Evolutionary conservation across 1,140 invertebrate species (phyloP), one percentile per base, ranked within the genome.

Genomic region (Bilobella aurantiaca): DNA sequence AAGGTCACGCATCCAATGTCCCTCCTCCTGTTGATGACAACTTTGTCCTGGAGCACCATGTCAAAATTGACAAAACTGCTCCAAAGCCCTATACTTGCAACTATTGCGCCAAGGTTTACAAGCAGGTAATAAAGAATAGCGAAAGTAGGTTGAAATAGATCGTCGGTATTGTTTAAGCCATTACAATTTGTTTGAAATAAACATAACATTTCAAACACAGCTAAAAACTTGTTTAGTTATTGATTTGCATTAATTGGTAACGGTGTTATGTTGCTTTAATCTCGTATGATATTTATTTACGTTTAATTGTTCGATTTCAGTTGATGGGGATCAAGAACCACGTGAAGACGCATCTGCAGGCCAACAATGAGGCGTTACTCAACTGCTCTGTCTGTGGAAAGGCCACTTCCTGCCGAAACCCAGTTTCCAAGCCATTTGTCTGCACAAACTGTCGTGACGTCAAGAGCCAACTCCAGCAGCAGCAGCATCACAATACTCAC

Each of bases 261-360:
- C n/a, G n/a, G n/a, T n/a, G n/a, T n/a, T n/a, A n/a, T n/a, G n/a
- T n/a, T n/a, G n/a, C n/a, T n/a, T n/a, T n/a, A n/a, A n/a, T n/a
- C n/a, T n/a, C n/a, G n/a, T n/a, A n/a, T n/a, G n/a, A n/a, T n/a
- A n/a, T n/a, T n/a, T n/a, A n/a, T n/a, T n/a, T n/a, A n/a, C n/a
- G n/a, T n/a, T n/a, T 42, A 18, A 42, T 42, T 42, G 34, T 42
- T 42, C 18, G 34, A 12, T 12, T 42, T 42, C 23, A 53, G 49
- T 23, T 53, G 23, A 53, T 53, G 49, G 49, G 49, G 21, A 53
- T 53, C 23, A 53, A 53, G 23, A 53, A 53, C 25, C 49, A 53
- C 49, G 23, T 53, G 14, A 53, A 53, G 23, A 53, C 49, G 5
- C 49, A 53, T 23, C 14, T 23, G 49, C 34, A 42, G 34, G 18